Conservation (phyloP, 2,797 vertebrate genomes). For the Coracias cyanogaster region DNA sequence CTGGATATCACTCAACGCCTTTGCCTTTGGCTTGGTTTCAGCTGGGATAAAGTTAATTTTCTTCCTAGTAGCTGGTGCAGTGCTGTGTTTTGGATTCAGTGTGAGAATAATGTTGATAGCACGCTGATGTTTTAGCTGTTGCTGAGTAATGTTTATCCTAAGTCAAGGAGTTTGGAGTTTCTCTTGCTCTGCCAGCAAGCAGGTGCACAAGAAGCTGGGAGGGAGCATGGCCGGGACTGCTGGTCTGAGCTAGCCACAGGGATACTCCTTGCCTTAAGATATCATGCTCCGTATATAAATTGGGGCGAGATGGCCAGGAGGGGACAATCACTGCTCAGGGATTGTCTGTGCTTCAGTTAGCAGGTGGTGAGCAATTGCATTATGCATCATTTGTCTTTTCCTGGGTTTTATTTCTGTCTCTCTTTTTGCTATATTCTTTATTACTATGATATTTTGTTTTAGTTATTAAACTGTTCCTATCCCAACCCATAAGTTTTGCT, state of each 20-base stretch:
- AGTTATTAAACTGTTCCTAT: background rate
- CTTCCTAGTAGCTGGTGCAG: background rate
- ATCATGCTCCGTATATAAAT: background rate
- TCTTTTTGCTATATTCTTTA: background rate
- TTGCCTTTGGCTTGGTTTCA: background rate
- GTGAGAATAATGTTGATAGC: background rate
- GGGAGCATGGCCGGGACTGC: background rate
- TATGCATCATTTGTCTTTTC: background rate
- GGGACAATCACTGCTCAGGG: background rate
- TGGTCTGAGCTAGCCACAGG: background rate
- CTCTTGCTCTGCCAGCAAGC: background rate
- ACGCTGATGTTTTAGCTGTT: background rate
- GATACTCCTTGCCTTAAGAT: no score
- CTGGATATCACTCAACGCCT: background rate
- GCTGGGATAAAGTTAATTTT: background rate
- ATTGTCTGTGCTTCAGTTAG: background rate
- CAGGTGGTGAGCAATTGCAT: background rate
- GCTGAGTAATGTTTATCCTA: background rate
- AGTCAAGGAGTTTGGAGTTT: background rate
- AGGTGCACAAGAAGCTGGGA: background rate
- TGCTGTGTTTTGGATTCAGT: background rate
- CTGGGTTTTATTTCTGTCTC: background rate
- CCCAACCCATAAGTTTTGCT: background rate
- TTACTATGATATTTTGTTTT: background rate
- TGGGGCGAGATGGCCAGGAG: background rate